Evolutionary conservation across 2,888 invertebrate genomes (phyloP), one percentile per base, ranked within the genome.

Genomic region (Zootermopsis nevadensis): DNA sequence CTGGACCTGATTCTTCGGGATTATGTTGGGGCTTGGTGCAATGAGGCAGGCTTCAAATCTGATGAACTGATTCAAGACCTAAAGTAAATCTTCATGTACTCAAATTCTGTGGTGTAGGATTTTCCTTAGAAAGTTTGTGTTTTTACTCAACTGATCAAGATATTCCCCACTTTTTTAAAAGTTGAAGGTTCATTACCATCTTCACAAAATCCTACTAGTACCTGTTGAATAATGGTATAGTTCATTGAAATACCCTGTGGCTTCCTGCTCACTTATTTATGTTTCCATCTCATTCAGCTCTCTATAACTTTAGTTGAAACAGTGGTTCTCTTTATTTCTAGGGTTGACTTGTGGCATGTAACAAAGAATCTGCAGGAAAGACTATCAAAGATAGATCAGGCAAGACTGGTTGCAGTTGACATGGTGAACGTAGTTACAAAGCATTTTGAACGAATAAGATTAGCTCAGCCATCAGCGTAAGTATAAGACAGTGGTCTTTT

Each of bases 371-470:
- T 97, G 72, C 94, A 95, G 87, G 94, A 94, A 83, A 92, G 95
- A 86, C 90, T 96, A 66, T 91, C 93, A 12, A 93, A 94, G 87
- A 92, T 97, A 69, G 97, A 97, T 90, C 94, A 95, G 84, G 94
- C 96, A 81, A 95, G 95, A 89, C 90, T 97, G 82, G 92, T 97
- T 83, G 96, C 97, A 3, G 94, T 93, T 88, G 96, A 95, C 88
- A 94, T 97, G 91, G 94, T 96, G 2, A 93, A 93, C 85, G 94
- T 94, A 88, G 93, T 97, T 42, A 95, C 96, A 22, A 93, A 93
- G 84, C 97, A 98, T 91, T 95, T 97, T 90, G 96, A 96, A 88
- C 94, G 94, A 88, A 95, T 97, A 84, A 91, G 96, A 86, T 93
- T 95, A 87, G 94, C 95, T 19, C 94, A 94, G 89, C 92, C 93